Base-by-base conservation (phyloP, 2,113 vertebrate species). In the Limnothrissa miodon region DNA sequence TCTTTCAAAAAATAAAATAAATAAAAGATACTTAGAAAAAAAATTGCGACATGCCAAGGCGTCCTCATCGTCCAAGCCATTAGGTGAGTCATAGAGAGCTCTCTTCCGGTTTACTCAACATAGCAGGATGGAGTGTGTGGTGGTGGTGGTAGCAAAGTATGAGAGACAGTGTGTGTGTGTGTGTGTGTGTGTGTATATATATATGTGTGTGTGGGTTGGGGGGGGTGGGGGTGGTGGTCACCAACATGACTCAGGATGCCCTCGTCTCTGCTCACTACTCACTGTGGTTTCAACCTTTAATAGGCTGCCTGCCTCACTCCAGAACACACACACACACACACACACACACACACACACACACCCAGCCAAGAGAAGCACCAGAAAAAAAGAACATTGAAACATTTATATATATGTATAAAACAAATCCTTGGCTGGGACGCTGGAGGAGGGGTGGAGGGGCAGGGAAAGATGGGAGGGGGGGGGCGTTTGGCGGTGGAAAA, bases 341-440 rank as follows among this genome's bases (percentile, higher is more conserved):
- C 62, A 29, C 62, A 42, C 42, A 42, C 2, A 42, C 2, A 42
- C 2, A 2, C 42, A 42, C 42, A 42, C 42, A 42, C 19, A 70
- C 62, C 62, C 62, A 70, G 62, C 62, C 62, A 70, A 70, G 62
- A 70, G 62, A 70, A 70, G 62, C 62, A 70, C 62, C 62, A 33
- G 62, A 70, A 36, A 70, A 70, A 33, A 36, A 15, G 1, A 70
- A 36, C n/a, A n/a, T n/a, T n/a, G n/a, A n/a, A n/a, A n/a, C n/a
- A n/a, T n/a, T n/a, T n/a, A n/a, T n/a, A n/a, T n/a, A n/a, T n/a
- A 42, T 4, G 42, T 42, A 42, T 15, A 70, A 70, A 70, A 70
- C 62, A n/a, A n/a, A n/a, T 70, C 62, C 15, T 11, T 70, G 62
- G 62, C 62, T 70, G 62, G 62, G 29, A 70, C 5, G n/a, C 25